Percentiles rank a stretch among this genome's conserved stretches.
Conservation (phyloP, 2,888 invertebrate species). For the Cyclophora albipunctata region DNA sequence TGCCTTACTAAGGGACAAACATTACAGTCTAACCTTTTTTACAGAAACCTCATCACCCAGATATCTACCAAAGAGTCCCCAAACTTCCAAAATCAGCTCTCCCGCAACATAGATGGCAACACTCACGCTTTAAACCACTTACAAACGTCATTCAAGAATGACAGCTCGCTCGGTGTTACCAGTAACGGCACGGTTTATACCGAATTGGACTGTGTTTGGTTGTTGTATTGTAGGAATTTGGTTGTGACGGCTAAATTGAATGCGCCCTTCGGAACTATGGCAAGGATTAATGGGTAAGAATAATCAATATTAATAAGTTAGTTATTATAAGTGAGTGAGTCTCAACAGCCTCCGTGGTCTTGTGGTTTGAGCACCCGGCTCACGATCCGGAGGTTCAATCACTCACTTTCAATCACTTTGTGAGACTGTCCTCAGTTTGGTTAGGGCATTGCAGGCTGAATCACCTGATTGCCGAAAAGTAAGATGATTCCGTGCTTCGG, state of each 20-base stretch:
- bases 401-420: too few species aligned
- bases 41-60: slow-evolving; percentile 49
- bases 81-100: slow-evolving; percentile 44
- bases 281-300: slow-evolving; percentile 75
- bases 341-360: too few species aligned
- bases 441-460: too few species aligned
- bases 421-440: too few species aligned
- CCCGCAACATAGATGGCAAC: slow-evolving; percentile 54
- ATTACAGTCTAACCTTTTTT: too few species aligned
- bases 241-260: slow-evolving; percentile 67
- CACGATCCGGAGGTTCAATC: too few species aligned
- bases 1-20: too few species aligned
- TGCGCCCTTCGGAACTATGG: slow-evolving; percentile 74
- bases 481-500: too few species aligned
- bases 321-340: too few species aligned
- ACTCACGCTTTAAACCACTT: slow-evolving; percentile 52
- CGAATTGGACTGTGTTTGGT: slow-evolving; percentile 76
- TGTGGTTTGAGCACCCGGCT: too few species aligned
- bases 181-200: slow-evolving; percentile 37
- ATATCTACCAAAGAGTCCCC: slow-evolving; percentile 40
- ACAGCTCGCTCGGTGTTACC: slow-evolving; percentile 25
- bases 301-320: too few species aligned
- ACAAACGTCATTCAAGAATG: slow-evolving; percentile 42
- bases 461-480: too few species aligned
- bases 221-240: slow-evolving; percentile 74